A percentile compares a stretch with the other conserved stretches of the same genome.
These are phyloP conservation scores for Grus americana DNA, from an alignment of 2,113 vertebrate species.

Conservation along the genomic window DNA sequence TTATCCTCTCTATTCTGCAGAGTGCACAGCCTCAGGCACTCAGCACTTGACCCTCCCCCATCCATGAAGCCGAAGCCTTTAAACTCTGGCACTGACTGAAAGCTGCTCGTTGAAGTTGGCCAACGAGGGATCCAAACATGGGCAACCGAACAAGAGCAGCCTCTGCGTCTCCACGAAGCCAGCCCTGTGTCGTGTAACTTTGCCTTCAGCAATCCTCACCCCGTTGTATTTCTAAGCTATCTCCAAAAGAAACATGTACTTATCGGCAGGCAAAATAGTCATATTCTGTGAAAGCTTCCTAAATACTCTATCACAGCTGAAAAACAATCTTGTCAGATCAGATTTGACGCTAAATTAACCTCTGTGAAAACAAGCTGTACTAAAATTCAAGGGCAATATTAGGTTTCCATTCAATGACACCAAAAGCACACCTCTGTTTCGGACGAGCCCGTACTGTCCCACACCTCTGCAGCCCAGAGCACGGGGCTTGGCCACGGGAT, in stretches of 20 bases:
- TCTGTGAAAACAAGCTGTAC: background rate
- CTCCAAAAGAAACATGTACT: background rate
- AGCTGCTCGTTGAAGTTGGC: background rate
- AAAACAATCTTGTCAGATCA: background rate
- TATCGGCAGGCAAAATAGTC: background rate
- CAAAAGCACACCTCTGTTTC: background rate
- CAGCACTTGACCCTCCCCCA: background rate
- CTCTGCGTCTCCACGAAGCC: background rate
- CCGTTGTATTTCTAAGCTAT: background rate
- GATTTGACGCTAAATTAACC: background rate
- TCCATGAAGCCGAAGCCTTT: background rate
- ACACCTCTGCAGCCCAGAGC: background rate
- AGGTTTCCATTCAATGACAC: background rate
- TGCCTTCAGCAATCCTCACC: background rate
- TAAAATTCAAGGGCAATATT: background rate
- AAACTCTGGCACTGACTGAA: no score
- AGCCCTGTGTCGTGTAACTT: background rate
- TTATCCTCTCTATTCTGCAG: fast-evolving
- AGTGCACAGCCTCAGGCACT: background rate
- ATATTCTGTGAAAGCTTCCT: background rate
- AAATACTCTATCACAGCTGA: background rate
- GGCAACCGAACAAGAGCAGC: background rate
- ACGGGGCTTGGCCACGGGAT: fast-evolving
- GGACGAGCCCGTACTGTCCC: fast-evolving
- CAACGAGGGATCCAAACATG: background rate